phyloP scores from a whole-genome alignment of 2,113 vertebrate genomes.

The Perca flavescens region DNA sequence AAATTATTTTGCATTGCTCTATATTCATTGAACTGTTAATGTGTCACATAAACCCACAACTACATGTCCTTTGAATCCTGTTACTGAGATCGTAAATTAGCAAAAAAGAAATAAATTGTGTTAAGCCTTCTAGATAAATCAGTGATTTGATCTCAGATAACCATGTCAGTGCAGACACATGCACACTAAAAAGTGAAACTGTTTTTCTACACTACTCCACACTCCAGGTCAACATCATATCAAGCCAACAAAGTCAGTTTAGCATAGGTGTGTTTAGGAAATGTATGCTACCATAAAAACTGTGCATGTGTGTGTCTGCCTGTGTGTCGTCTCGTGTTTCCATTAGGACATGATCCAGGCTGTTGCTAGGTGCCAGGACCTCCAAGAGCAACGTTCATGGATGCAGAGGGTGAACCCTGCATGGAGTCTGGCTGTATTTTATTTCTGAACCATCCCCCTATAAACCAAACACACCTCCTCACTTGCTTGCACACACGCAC shows the following conservation, averaged over 20 bases:
- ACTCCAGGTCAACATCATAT: neutral
- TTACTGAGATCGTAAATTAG: no score
- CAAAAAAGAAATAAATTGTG: neutral
- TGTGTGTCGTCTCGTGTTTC: conserved; percentile 69
- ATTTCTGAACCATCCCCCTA: conserved; percentile 56
- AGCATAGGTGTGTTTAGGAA: conserved; percentile 24
- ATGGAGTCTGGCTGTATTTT: conserved; percentile 64
- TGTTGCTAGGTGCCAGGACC: conserved; percentile 77
- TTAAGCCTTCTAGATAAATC: neutral
- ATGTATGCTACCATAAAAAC: conserved; percentile 37
- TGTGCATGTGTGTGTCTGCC: conserved; percentile 27
- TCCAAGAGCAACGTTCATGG: conserved; percentile 70
- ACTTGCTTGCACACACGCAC: neutral
- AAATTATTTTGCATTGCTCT: no score
- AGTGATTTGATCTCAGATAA: conserved; percentile 21
- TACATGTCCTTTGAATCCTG: no score
- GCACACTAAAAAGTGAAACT: neutral
- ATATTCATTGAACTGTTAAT: no score
- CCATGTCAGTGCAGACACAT: neutral
- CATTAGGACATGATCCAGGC: conserved; percentile 63
- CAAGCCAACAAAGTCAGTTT: neutral
- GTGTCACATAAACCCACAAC: no score
- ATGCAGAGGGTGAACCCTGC: conserved; percentile 70
- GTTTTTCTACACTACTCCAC: neutral
- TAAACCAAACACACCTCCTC: conserved; percentile 46